Base-by-base conservation (phyloP, 1,140 invertebrate genomes). In the Phocides pigmalion region DNA sequence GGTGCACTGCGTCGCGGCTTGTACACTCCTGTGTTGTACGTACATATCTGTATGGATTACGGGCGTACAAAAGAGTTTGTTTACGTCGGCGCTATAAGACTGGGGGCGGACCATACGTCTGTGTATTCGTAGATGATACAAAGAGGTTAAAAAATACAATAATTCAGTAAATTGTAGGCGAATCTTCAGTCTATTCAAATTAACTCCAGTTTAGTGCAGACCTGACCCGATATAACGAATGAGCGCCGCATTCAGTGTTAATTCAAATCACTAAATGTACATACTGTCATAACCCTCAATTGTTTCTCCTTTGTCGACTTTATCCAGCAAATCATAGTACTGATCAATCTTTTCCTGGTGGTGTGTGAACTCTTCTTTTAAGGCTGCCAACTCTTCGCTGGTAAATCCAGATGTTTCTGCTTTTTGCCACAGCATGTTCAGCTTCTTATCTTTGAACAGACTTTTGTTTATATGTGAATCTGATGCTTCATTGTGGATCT, bases 281-380 rank as follows among this genome's bases (percentile, higher is more conserved):
- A 46, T 92, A 96, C 95, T 96, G 88, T 95, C 93, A 83, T 94
- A 93, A 46, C 87, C 83, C 72, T 95, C 92, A 47, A 46, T 17
- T 3, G 75, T 76, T 69, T 93, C 92, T 61, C 82, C 89, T 19
- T 82, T 84, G 65, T 95, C 94, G 14, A 96, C 91, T 69, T 96
- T 94, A 74, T 94, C 93, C 11, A 98, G 90, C 15, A 98, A 72
- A 42, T 94, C 94, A 90, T 97, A 96, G 80, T 97, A 98, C 75
- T 98, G 95, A 84, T 98, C 96, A 15, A 99, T 94, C 91, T 98
- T 98, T 67, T 98, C 96, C 89, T 99, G 97, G 83, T 98, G 97
- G 89, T 98, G 97, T 44, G 89, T 88, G 80, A 99, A 98, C 89
- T 98, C 98, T 89, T 98, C 95, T 79, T 96, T 97, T 4, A 99